A percentile compares a stretch with the other conserved stretches of the same genome.
These are phyloP conservation scores for Pituophis catenifer DNA, from an alignment of 2,113 vertebrate genomes.

Conservation along the genomic window DNA sequence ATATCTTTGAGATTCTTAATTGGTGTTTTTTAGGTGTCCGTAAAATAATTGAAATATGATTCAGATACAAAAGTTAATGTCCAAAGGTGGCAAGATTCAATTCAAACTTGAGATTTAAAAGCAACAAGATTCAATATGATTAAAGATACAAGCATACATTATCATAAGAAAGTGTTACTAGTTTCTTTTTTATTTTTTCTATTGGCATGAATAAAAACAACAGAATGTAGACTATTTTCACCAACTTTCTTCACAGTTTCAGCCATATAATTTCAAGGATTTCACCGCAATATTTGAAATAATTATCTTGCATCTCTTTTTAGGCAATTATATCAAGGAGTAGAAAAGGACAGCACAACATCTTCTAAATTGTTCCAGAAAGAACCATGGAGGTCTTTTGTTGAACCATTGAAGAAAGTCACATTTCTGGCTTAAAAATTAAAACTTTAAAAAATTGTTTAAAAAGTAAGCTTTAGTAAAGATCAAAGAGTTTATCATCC, in stretches of 20 bases:
- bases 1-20: neutral
- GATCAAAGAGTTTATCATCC: neutral
- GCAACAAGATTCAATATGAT: neutral
- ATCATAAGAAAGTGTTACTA: neutral
- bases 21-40: neutral
- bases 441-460: neutral
- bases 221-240: neutral
- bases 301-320: neutral
- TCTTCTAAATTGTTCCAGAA: neutral
- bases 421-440: neutral
- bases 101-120: neutral
- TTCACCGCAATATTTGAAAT: neutral
- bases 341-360: neutral
- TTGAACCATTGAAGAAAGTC: neutral
- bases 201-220: neutral
- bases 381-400: neutral
- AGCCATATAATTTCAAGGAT: neutral
- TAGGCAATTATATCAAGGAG: neutral
- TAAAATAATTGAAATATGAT: neutral
- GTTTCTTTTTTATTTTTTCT: neutral
- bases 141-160: neutral
- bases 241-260: neutral
- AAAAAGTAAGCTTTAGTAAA: neutral
- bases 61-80: neutral
- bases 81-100: neutral